Conservation (phyloP, 2,113 vertebrate genomes). For the Clarias gariepinus region DNA sequence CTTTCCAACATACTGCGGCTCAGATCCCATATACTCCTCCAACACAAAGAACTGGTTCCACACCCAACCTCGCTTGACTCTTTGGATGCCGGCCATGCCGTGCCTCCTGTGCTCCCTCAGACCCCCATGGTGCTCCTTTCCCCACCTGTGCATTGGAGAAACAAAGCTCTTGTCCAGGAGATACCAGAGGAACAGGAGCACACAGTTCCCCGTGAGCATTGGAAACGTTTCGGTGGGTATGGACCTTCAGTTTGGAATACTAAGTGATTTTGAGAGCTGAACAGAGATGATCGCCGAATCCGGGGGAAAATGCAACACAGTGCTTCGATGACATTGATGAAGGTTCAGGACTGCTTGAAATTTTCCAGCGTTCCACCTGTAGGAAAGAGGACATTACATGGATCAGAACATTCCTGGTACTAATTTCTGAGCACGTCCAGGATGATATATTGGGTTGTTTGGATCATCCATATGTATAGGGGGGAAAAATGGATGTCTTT, state of each 20-base stretch:
- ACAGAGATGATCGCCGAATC: not conserved
- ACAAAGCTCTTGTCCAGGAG: conserved; percentile 87
- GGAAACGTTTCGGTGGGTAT: conserved; percentile 61
- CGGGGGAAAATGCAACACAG: conserved; percentile 8
- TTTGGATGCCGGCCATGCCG: conserved; percentile 58
- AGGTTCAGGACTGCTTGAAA: conserved; percentile 37
- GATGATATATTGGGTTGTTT: conserved; percentile 27
- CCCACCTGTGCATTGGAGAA: conserved; percentile 71
- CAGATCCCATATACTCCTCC: conserved; percentile 95
- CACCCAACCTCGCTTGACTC: conserved; percentile 93
- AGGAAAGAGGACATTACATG: conserved; percentile 22
- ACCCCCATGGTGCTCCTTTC: conserved; percentile 52
- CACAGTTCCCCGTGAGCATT: conserved; percentile 93
- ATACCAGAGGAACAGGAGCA: conserved; percentile 87
- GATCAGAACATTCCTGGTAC: conserved; percentile 2
- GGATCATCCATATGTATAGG: conserved; percentile 20
- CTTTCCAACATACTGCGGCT: conserved; percentile 95
- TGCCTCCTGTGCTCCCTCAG: conserved; percentile 53
- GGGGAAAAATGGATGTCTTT: not conserved
- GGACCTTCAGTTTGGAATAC: conserved; percentile 39
- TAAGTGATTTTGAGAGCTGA: conserved; percentile 15
- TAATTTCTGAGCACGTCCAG: not conserved
- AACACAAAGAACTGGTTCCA: conserved; percentile 98
- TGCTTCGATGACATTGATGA: conserved; percentile 29
- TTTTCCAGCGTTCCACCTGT: conserved; percentile 34